Percentiles rank a stretch among this genome's conserved stretches.
Conservation (phyloP, 64 coral and sea anemone species). For the Montipora efflorescens region DNA sequence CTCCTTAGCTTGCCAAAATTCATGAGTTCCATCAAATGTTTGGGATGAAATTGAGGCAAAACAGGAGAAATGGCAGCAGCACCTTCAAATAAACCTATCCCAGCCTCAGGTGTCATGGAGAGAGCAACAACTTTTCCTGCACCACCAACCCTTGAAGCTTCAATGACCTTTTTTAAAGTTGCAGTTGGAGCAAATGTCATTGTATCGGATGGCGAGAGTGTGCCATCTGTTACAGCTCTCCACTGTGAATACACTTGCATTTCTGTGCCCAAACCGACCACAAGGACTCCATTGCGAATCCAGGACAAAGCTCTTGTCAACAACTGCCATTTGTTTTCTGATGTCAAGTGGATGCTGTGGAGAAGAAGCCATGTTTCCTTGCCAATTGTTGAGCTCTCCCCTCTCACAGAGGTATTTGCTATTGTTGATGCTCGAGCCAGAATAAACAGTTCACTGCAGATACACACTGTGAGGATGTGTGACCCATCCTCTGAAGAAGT, state of each 20-base stretch:
- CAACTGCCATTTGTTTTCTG: conserved; percentile 86
- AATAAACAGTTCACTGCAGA: conserved; percentile 88
- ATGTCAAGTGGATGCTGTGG: conserved; percentile 74
- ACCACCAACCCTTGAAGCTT: conserved; percentile 62
- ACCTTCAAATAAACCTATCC: conserved; percentile 92
- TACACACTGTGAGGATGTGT: conserved; percentile 86
- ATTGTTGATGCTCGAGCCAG: conserved; percentile 79
- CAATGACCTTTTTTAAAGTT: conserved; percentile 67
- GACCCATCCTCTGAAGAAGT: conserved; percentile 90
- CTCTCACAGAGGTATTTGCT: conserved; percentile 62
- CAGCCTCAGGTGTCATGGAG: conserved; percentile 61
- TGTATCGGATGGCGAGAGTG: conserved; percentile 71
- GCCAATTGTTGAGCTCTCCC: conserved; percentile 55
- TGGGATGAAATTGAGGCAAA: conserved; percentile 96
- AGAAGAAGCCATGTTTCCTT: conserved; percentile 88
- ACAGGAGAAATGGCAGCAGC: conserved; percentile 82
- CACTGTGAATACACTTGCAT: conserved; percentile 89
- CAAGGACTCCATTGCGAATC: conserved; percentile 89
- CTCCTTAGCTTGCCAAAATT: conserved; percentile 97
- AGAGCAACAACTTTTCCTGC: conserved; percentile 75
- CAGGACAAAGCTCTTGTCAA: conserved; percentile 81
- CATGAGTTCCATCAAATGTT: conserved; percentile 98
- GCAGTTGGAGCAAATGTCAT: conserved; percentile 70
- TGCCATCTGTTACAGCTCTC: conserved; percentile 60
- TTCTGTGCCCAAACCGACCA: conserved; percentile 91